Evolutionary conservation across 2,113 vertebrate species (phyloP), one percentile per base, ranked within the genome.

Genomic region (Podocnemis expansa): DNA sequence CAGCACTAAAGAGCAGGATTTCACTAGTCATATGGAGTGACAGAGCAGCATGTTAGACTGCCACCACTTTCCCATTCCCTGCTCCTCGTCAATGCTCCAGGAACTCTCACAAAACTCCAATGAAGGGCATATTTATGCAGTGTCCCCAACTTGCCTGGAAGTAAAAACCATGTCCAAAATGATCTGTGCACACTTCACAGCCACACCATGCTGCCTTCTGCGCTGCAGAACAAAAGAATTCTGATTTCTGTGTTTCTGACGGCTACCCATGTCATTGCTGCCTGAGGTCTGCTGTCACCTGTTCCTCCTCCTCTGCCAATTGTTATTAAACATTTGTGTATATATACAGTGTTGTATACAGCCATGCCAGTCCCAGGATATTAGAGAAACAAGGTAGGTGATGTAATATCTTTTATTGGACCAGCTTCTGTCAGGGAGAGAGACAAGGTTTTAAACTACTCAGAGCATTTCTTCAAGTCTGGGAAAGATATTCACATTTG

Each of bases 261-360:
- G 29, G 21, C 47, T 14, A 7, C 1, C 0, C 29, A 12, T 17
- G 41, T 8, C 17, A 2, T 29, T 11, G 34, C 14, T n/a, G 60
- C 60, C 60, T 17, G 17, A 67, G 60, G 60, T n/a, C 60, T 67
- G 17, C 60, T 67, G 60, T 67, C 34, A 67, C 60, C 60, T 19
- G 60, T 1, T 16, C 73, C 55, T 27, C 5, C 73, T 80, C 60
- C 38, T 73, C 49, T 31, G 27, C 21, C 31, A 67, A 27, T 27
- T 25, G 12, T 25, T 43, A 75, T 75, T 43, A 27, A n/a, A 67
- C 34, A n/a, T n/a, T 67, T n/a, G 60, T 67, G 60, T 63, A 63
- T 19, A 63, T 31, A 60, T 31, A 60, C 13, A 60, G 58, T 16
- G 6, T 60, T 29, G 29, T 29, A 47, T 60, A 27, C 31, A 31